These are phyloP conservation scores for Pipistrellus pipistrellus DNA, from an alignment of 2,797 vertebrate species.

Conservation along the genomic window DNA sequence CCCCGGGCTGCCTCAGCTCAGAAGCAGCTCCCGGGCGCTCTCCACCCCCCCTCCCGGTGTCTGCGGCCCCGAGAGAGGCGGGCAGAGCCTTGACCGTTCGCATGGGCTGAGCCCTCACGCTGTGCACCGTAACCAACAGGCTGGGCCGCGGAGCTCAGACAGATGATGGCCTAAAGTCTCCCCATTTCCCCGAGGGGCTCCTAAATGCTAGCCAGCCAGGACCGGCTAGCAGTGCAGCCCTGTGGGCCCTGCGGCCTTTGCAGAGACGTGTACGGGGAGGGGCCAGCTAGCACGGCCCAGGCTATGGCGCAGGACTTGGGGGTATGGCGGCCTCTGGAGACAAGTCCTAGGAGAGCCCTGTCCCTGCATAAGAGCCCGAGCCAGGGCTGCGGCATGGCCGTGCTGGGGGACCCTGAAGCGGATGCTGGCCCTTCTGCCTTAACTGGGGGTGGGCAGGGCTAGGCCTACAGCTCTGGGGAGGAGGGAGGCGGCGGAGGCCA, in stretches of 20 bases:
- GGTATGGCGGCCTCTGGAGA: background rate
- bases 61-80: background rate
- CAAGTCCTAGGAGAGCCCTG: background rate
- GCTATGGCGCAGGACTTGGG: background rate
- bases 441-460: background rate
- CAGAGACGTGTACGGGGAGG: background rate
- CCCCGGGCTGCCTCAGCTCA: background rate
- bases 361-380: background rate
- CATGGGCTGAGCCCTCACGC: background rate
- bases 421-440: background rate
- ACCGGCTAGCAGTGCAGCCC: background rate
- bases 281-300: background rate
- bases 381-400: background rate
- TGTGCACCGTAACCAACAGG: background rate
- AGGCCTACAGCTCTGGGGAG: background rate
- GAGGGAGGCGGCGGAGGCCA: background rate
- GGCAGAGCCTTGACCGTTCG: too few species aligned
- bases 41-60: background rate
- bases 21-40: background rate
- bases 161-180: background rate
- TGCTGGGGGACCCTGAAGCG: background rate
- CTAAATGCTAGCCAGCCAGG: background rate
- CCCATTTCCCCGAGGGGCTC: background rate
- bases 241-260: rapidly evolving
- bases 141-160: background rate